phyloP scores from a whole-genome alignment of 1,140 invertebrate genomes.

The Paracyclopina nana region DNA sequence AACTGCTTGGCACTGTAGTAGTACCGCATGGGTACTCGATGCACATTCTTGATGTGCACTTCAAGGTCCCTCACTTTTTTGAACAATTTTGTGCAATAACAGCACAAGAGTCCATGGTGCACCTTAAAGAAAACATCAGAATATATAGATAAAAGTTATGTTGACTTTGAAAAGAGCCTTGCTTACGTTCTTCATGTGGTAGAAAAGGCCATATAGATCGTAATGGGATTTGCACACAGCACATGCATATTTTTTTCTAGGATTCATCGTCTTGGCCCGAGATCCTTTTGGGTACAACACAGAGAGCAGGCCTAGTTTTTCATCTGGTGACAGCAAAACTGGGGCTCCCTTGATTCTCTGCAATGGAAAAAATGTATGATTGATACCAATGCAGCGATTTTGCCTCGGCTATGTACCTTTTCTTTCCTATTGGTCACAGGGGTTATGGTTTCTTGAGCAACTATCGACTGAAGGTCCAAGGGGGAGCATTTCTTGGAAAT shows the following conservation, averaged over 20 bases:
- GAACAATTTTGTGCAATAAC: constrained; percentile 13
- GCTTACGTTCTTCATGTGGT: constrained; percentile 16
- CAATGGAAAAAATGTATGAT: too few species aligned
- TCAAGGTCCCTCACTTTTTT: constrained; percentile 8
- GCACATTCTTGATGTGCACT: constrained; percentile 3
- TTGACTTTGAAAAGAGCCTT: too few species aligned
- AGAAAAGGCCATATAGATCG: constrained; percentile 11
- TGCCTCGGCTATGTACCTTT: too few species aligned
- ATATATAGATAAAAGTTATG: too few species aligned
- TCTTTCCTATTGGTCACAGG: too few species aligned
- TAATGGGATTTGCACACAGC: constrained; percentile 8
- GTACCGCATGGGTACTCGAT: background rate
- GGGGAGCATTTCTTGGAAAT: too few species aligned
- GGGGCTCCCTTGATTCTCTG: background rate
- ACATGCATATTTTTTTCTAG: constrained; percentile 15
- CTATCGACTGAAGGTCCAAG: too few species aligned
- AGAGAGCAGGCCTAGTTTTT: background rate
- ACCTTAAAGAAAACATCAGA: too few species aligned
- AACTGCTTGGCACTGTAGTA: constrained; percentile 2
- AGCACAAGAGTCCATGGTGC: constrained; percentile 12
- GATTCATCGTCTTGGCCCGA: background rate
- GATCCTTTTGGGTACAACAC: constrained; percentile 1
- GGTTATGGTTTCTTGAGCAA: too few species aligned
- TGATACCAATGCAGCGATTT: too few species aligned
- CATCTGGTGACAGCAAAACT: background rate